Conservation (phyloP, 2,797 vertebrate species). For the Rhynchonycteris naso region DNA sequence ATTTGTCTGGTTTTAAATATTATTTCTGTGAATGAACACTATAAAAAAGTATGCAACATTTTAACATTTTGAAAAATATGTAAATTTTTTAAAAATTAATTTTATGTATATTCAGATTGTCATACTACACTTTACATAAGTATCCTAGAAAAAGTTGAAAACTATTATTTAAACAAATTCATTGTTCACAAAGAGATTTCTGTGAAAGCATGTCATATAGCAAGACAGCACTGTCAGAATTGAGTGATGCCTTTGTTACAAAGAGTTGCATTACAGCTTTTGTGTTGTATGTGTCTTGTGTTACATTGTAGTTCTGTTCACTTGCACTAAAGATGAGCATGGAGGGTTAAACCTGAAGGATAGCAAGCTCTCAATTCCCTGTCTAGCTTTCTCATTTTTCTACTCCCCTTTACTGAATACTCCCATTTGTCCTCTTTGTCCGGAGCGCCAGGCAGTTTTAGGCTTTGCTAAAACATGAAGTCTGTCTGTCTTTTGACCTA, state of each 20-base stretch:
- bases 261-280: not conserved
- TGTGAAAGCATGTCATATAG: not conserved
- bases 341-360: not conserved
- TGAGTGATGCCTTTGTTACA: not conserved
- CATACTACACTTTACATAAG: constrained; percentile 3
- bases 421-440: not conserved
- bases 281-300: not conserved
- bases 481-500: not conserved
- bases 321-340: not conserved
- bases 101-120: not conserved
- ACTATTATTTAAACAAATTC: not conserved
- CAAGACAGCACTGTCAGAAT: not conserved
- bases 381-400: not conserved
- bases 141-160: not conserved
- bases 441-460: not conserved
- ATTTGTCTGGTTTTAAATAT: constrained; percentile 18
- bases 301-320: not conserved
- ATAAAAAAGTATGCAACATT: not conserved
- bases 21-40: not conserved
- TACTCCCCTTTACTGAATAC: not conserved
- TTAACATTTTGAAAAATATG: constrained; percentile 36
- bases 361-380: not conserved
- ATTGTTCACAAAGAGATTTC: constrained; percentile 6
- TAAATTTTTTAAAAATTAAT: not conserved
- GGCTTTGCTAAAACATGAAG: not conserved